These are phyloP conservation scores for Drosophila subpulchrella DNA, from an alignment of 1,140 invertebrate genomes.

Conservation along the genomic window DNA sequence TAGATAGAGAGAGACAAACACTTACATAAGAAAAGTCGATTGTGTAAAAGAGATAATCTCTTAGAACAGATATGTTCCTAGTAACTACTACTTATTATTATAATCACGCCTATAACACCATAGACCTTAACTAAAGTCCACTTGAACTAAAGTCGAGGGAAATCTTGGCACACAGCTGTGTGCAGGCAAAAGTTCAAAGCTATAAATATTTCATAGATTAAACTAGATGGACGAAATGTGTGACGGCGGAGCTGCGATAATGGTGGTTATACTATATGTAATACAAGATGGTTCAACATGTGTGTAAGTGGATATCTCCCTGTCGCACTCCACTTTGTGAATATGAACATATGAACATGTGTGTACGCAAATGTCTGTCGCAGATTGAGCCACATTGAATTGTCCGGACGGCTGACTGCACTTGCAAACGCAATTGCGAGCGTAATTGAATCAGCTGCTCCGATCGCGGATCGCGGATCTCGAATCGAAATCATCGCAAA, in stretches of 20 bases:
- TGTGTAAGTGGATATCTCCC: slow-evolving; percentile 43
- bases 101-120: too few relatives aligned
- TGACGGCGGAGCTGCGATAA: slow-evolving; percentile 19
- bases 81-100: too few relatives aligned
- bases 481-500: slow-evolving; percentile 20
- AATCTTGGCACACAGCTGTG: slow-evolving; percentile 2
- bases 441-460: slow-evolving; percentile 46
- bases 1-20: background rate
- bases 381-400: slow-evolving; percentile 49
- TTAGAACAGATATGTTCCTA: too few relatives aligned
- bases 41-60: too few relatives aligned
- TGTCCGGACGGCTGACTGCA: slow-evolving; percentile 48
- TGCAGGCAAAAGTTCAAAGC: slow-evolving; percentile 14
- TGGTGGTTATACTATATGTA: slow-evolving; percentile 15
- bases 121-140: slow-evolving; percentile 12
- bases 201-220: slow-evolving; percentile 35
- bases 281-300: slow-evolving; percentile 39
- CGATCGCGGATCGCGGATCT: slow-evolving; percentile 18
- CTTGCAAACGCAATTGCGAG: slow-evolving; percentile 14
- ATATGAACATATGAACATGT: background rate
- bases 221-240: slow-evolving; percentile 6
- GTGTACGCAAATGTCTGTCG: slow-evolving; percentile 17
- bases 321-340: slow-evolving; percentile 11
- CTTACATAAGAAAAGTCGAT: background rate
- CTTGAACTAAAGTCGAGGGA: slow-evolving; percentile 2